phyloP scores from a whole-genome alignment of 1,140 invertebrate species.

The Andrena cerasifolii region DNA sequence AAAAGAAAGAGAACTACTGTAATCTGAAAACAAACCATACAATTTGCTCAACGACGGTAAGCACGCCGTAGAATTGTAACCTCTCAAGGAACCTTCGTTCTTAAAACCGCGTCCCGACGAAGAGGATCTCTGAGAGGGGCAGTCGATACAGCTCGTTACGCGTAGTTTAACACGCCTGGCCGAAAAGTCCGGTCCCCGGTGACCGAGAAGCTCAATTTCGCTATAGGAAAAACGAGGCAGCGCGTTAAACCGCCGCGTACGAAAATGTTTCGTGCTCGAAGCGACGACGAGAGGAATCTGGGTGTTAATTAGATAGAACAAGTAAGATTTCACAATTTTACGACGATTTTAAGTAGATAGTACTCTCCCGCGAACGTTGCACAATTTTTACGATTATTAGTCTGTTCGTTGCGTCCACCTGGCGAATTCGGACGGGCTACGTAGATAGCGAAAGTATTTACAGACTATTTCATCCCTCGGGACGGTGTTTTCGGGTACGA shows the following conservation, averaged over 20 bases:
- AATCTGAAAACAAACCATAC: constrained; percentile 41
- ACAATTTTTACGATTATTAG: constrained; percentile 33
- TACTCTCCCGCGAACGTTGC: constrained; percentile 3
- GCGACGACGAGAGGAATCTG: background rate
- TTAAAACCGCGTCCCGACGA: too few species aligned
- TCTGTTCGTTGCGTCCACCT: background rate
- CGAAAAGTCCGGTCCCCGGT: background rate
- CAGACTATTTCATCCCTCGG: background rate
- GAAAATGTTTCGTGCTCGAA: too few species aligned
- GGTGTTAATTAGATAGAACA: background rate
- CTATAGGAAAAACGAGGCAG: background rate
- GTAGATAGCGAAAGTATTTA: constrained; percentile 36
- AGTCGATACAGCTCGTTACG: too few species aligned
- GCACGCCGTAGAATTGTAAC: too few species aligned
- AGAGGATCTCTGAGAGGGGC: too few species aligned
- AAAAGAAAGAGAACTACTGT: constrained; percentile 12
- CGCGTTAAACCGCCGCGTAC: background rate
- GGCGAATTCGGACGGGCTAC: background rate
- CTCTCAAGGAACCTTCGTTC: too few species aligned
- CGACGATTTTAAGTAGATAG: background rate
- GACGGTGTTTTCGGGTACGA: too few species aligned
- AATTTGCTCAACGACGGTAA: constrained; percentile 59
- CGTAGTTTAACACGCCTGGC: background rate
- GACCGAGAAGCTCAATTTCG: background rate
- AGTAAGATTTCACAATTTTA: constrained; percentile 1